Evolutionary conservation across 2,888 invertebrate genomes (phyloP).

Genomic region (Masnerella sp.): DNA sequence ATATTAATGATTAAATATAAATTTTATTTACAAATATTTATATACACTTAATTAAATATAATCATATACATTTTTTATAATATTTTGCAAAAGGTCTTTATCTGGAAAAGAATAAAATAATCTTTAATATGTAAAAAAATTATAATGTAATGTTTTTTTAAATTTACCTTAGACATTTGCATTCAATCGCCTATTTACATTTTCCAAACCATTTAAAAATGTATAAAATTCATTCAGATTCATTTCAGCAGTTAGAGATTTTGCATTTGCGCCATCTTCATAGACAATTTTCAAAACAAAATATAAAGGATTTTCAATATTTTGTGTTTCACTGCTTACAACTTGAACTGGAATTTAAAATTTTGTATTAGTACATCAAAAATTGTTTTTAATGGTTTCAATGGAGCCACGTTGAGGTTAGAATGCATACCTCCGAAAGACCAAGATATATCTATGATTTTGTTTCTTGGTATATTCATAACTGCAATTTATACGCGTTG

Average conservation of each 20-base stretch:
- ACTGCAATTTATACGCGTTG: too few species aligned
- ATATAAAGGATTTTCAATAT: conserved; percentile 20
- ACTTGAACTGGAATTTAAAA: conserved; percentile 26
- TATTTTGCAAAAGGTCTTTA: too few species aligned
- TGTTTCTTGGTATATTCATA: conserved; percentile 6
- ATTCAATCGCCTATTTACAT: conserved; percentile 5
- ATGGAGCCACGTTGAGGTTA: conserved; percentile 5
- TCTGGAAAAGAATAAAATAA: too few species aligned
- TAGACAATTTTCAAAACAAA: conserved; percentile 21
- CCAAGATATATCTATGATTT: conserved; percentile 30
- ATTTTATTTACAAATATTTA: too few species aligned
- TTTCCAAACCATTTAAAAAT: conserved; percentile 27
- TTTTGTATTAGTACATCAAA: not conserved
- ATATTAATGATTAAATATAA: too few species aligned
- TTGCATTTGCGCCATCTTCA: conserved; percentile 11
- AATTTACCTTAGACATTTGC: not conserved
- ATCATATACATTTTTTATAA: too few species aligned
- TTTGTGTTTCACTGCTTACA: conserved; percentile 14
- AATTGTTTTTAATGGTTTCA: not conserved
- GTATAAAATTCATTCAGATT: conserved; percentile 33
- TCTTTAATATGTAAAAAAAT: too few species aligned
- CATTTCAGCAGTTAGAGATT: conserved; percentile 22
- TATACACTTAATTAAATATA: too few species aligned
- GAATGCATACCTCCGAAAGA: conserved; percentile 32
- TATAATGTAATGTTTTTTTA: too few species aligned